Base-by-base conservation (phyloP, 1,140 invertebrate species). In the Hesperophylax magnus region DNA sequence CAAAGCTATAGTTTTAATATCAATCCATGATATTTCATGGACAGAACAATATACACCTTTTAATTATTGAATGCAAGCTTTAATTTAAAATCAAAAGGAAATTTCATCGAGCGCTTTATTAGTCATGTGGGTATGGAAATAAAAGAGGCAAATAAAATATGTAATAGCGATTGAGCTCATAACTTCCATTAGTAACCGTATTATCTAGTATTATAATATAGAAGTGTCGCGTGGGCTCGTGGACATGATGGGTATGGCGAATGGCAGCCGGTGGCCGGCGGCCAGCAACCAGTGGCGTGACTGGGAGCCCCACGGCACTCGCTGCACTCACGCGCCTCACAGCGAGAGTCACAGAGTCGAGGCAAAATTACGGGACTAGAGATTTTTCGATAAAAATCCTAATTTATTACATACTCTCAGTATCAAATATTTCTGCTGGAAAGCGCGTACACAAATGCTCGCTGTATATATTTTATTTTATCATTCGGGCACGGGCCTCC, bases 1-100 rank as follows among this genome's bases (percentile, higher is more conserved):
- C 89, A 90, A 90, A 90, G 89, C 89, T 90, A 89, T 90, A 89
- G 88, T 89, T 89, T 88, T 89, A 90, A 90, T 90, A 90, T 90
- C 89, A 89, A 90, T 76, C 58, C 52, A 82, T 77, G 81, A 90
- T 90, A 83, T 82, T 83, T 79, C 74, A 81, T 63, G 71, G 76
- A 90, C 80, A 89, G 89, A 90, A 90, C 89, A 90, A 89, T 90
- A 90, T 90, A 88, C 89, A 90, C 89, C 88, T 88, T 89, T 89
- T 87, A 58, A 39, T 88, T 87, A 75, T 88, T 88, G 88, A 47
- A 88, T 89, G 89, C 88, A 90, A 90, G 89, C 89, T 88, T 89
- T 89, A 24, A 85, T 88, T 86, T 88, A 86, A 88, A 86, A 88
- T 87, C 88, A 88, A 86, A 88, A 76, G 67, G 69, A 65, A 86